Percentiles rank a stretch among this genome's conserved stretches.
phyloP scores from a whole-genome alignment of 30 jellyfish, hydroid and myxozoan species.

The Catostylus mosaicus region DNA sequence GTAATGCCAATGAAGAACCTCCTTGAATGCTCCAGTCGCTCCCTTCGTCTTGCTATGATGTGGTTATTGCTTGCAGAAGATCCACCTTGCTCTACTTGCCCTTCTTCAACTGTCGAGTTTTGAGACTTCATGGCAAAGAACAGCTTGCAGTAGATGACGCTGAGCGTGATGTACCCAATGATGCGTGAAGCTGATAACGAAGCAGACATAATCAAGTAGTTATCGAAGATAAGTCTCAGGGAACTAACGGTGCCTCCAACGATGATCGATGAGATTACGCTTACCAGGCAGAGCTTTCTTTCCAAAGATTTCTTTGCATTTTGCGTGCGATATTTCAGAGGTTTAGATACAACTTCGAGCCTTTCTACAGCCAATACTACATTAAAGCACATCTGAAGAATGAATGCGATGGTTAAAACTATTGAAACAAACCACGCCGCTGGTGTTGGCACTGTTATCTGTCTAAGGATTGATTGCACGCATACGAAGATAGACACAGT shows the following conservation, averaged over 20 bases:
- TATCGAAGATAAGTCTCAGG: neutral
- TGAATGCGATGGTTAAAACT: neutral
- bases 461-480: no score
- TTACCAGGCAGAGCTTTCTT: neutral
- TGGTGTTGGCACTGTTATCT: neutral
- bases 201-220: neutral
- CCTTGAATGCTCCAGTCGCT: slow-evolving; percentile 1
- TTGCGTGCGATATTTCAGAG: neutral
- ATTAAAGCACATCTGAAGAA: neutral
- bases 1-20: slow-evolving; percentile 4
- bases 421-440: neutral
- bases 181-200: neutral
- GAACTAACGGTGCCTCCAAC: neutral
- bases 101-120: neutral
- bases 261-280: neutral
- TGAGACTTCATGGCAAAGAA: neutral
- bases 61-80: neutral
- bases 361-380: neutral
- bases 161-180: neutral
- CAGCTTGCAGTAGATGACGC: neutral
- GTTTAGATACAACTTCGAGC: neutral
- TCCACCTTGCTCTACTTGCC: neutral
- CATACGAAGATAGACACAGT: neutral
- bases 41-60: neutral
- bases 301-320: neutral